A percentile compares a stretch with the other conserved stretches of the same genome.
Evolutionary conservation across 2,113 vertebrate species (phyloP).

Genomic region (Talpa occidentalis): DNA sequence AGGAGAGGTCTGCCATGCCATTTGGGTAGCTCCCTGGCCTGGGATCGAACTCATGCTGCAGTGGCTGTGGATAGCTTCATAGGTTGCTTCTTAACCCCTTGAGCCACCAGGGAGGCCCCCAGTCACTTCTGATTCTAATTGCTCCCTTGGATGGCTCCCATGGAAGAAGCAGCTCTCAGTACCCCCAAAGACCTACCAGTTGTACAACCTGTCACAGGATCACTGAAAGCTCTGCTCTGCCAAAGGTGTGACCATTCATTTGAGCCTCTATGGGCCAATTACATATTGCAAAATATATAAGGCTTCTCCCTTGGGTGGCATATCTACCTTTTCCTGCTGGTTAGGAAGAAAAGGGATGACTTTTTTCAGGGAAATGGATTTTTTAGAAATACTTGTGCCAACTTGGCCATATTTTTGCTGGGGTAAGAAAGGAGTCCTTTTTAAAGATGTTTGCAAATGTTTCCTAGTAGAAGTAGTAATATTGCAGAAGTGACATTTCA

Average conservation of each 20-base stretch:
- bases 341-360: background rate
- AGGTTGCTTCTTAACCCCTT: no score
- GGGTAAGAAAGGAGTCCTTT: background rate
- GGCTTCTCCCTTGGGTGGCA: background rate
- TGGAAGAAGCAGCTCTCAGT: background rate
- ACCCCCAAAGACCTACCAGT: background rate
- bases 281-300: background rate
- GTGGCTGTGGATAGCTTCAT: no score
- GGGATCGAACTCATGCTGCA: no score
- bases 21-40: no score
- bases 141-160: background rate
- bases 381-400: background rate
- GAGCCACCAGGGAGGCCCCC: no score
- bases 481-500: background rate
- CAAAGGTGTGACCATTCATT: background rate
- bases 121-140: background rate
- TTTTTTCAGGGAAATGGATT: background rate
- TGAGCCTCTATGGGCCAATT: background rate
- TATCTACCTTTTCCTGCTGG: background rate
- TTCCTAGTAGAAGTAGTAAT: background rate
- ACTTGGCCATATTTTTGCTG: background rate
- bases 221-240: background rate
- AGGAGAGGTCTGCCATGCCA: no score
- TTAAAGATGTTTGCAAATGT: background rate
- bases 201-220: background rate